Evolutionary conservation across 2,113 vertebrate genomes (phyloP).

Genomic region (Arenaria interpres): DNA sequence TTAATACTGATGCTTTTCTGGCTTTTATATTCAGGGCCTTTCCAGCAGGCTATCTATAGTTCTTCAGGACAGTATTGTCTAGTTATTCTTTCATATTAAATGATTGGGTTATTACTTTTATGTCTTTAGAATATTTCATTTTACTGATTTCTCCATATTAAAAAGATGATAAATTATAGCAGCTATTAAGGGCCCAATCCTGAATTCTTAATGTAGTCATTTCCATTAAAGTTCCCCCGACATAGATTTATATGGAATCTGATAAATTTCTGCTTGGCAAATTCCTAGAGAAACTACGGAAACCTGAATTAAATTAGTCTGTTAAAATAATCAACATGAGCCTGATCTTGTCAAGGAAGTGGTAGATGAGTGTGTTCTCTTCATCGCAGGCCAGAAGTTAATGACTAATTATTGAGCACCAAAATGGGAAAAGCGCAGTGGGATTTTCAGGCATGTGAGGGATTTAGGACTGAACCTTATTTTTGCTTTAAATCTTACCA

Average conservation of each 20-base stretch:
- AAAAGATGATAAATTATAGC: conserved; percentile 51
- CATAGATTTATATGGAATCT: conserved; percentile 64
- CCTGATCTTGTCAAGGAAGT: neutral
- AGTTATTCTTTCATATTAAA: conserved; percentile 61
- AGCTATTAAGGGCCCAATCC: conserved; percentile 63
- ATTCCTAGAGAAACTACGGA: conserved; percentile 51
- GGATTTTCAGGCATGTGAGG: conserved; percentile 6
- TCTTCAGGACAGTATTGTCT: conserved; percentile 25
- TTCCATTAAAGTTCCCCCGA: conserved; percentile 47
- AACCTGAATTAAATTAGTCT: conserved; percentile 59
- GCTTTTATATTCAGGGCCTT: neutral
- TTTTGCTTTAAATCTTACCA: neutral
- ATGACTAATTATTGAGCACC: conserved; percentile 45
- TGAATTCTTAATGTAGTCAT: conserved; percentile 55
- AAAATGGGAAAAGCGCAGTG: neutral
- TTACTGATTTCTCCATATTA: conserved; percentile 52
- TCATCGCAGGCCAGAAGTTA: neutral
- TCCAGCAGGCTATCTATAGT: neutral
- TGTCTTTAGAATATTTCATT: conserved; percentile 55
- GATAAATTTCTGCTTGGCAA: conserved; percentile 53
- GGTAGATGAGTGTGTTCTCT: neutral
- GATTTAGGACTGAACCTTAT: neutral
- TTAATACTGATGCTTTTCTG: neutral
- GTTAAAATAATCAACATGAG: conserved; percentile 37
- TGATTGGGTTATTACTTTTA: conserved; percentile 63